Conservation (phyloP, 2,113 vertebrate genomes). For the Hydrochoerus hydrochaeris region DNA sequence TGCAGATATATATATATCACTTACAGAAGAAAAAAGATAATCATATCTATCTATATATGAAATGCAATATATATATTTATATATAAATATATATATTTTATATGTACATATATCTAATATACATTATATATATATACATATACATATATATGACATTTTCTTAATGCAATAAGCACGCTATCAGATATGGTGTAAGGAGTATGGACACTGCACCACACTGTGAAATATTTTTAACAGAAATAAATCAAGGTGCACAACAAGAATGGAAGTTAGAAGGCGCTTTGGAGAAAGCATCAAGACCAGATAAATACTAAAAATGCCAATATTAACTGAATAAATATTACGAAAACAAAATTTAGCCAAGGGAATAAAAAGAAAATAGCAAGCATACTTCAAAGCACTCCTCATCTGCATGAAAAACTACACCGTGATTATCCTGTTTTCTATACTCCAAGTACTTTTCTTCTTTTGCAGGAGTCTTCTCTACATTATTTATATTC, state of each 20-base stretch:
- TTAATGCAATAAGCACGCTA: slow-evolving; percentile 39
- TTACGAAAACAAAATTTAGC: slow-evolving; percentile 85
- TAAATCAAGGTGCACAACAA: slow-evolving; percentile 77
- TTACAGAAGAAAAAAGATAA: too few species aligned
- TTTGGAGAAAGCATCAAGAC: slow-evolving; percentile 70
- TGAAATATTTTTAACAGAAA: slow-evolving; percentile 75
- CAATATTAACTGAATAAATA: slow-evolving; percentile 82
- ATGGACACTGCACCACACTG: neutral
- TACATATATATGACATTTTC: slow-evolving; percentile 55
- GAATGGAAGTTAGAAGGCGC: slow-evolving; percentile 40
- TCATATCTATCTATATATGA: too few species aligned
- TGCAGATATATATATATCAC: slow-evolving; percentile 44
- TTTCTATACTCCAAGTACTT: slow-evolving; percentile 83
- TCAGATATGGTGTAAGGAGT: slow-evolving; percentile 67
- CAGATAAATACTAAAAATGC: slow-evolving; percentile 79
- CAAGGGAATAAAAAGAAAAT: slow-evolving; percentile 84
- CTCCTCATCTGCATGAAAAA: slow-evolving; percentile 80
- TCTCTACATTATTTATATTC: slow-evolving; percentile 85
- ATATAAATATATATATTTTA: too few species aligned
- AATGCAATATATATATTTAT: too few species aligned
- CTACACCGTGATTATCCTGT: slow-evolving; percentile 81
- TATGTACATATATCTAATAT: neutral
- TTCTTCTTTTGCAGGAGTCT: slow-evolving; percentile 77
- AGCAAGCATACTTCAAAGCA: slow-evolving; percentile 85
- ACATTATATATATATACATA: too few species aligned